Evolutionary conservation across 2,797 vertebrate genomes (phyloP).

Genomic region (Meda fulgida): DNA sequence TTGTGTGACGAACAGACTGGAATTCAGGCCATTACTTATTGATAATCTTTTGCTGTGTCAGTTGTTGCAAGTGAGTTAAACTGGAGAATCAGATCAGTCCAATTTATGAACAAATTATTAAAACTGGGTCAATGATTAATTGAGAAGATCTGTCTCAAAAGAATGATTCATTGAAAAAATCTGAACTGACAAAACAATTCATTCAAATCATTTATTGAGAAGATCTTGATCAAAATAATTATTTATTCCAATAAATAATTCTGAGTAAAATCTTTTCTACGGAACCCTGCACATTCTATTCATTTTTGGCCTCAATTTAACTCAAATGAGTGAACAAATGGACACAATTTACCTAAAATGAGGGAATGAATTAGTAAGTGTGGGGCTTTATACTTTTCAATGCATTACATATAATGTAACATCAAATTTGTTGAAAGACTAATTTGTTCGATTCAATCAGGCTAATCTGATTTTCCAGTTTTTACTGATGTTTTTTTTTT

Average conservation of each 20-base stretch:
- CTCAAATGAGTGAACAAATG: background rate
- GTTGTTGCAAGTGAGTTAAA: background rate
- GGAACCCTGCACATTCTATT: background rate
- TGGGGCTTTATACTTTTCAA: background rate
- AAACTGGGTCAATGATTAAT: background rate
- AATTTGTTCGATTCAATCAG: background rate
- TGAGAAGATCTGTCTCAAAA: background rate
- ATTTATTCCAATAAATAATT: background rate
- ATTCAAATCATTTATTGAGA: background rate
- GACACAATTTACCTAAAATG: background rate
- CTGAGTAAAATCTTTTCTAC: background rate
- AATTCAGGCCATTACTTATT: background rate
- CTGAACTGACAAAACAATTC: background rate
- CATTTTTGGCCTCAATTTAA: background rate
- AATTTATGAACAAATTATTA: background rate
- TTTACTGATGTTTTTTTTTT: background rate
- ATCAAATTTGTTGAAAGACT: background rate
- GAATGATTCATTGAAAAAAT: background rate
- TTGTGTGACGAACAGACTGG: background rate
- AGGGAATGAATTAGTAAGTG: background rate
- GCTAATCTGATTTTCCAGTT: background rate
- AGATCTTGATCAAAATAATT: background rate
- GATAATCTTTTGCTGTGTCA: background rate
- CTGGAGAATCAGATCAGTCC: background rate
- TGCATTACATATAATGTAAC: background rate